Evolutionary conservation across 2,888 invertebrate species (phyloP), one percentile per base, ranked within the genome.

Genomic region (Ommatoiulus sabulosus): DNA sequence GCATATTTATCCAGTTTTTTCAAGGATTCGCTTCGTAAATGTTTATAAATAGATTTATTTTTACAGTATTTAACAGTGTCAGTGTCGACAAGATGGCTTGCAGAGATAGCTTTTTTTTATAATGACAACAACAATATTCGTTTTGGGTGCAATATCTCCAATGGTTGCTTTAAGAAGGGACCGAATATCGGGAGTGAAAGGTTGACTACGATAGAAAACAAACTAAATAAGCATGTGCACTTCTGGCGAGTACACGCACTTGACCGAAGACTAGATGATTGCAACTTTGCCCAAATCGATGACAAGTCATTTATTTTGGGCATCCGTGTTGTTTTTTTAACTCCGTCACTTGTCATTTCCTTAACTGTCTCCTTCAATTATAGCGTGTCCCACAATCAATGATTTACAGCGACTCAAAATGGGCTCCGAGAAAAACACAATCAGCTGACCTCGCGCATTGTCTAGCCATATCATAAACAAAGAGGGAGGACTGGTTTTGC

Each of bases 41-140:
- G 63, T 63, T 63, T 63, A 63, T 63, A 63, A 63, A 63, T 63
- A 63, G 63, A 5, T 20, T 63, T 63, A 63, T 63, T 63, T 63
- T 63, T 63, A 63, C 63, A 63, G 63, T n/a, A 63, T 63, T 63
- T 63, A 63, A 63, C 63, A 63, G 63, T 63, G 63, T 63, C 63
- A 63, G 63, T 63, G 63, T 63, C 63, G 63, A 63, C 63, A 63
- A 63, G 63, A 63, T 63, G 63, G 63, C 63, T 63, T 63, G n/a
- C 63, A 63, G 20, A n/a, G 63, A 63, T 63, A n/a, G n/a, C 4
- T 63, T 63, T 63, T 63, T 63, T n/a, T n/a, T 20, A n/a, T 17
- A 63, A 63, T 63, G 63, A 63, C 63, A 63, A 63, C 63, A 63
- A 63, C 63, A 63, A 63, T 63, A 63, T 63, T 63, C 63, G 63